These are phyloP conservation scores for Philaethria dido DNA, from an alignment of 2,888 invertebrate genomes.

Conservation along the genomic window DNA sequence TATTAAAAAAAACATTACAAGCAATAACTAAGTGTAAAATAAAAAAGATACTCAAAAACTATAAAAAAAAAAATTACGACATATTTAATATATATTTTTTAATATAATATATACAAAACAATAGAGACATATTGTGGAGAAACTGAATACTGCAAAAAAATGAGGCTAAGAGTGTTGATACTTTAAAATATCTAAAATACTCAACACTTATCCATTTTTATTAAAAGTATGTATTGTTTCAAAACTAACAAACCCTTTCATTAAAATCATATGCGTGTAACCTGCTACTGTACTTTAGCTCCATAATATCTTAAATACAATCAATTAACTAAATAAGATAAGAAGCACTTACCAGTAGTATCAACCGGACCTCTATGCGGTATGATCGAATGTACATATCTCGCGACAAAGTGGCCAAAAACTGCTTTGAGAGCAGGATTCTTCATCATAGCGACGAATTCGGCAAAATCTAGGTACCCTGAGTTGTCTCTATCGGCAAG, in stretches of 20 bases:
- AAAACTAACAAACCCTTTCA: too few relatives aligned
- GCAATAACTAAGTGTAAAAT: not conserved
- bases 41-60: not conserved
- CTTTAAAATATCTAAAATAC: too few relatives aligned
- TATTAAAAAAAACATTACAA: not conserved
- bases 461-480: constrained; percentile 87
- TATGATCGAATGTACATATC: constrained; percentile 84
- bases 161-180: too few relatives aligned
- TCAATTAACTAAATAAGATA: not conserved
- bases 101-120: too few relatives aligned
- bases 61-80: not conserved
- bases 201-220: too few relatives aligned
- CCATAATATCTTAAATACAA: too few relatives aligned
- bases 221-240: too few relatives aligned
- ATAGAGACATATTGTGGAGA: too few relatives aligned
- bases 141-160: too few relatives aligned
- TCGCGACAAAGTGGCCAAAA: constrained; percentile 86
- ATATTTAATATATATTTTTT: too few relatives aligned
- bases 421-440: constrained; percentile 85
- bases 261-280: too few relatives aligned
- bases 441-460: constrained; percentile 89
- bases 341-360: constrained; percentile 68
- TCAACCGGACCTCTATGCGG: constrained; percentile 81
- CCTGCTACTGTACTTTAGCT: too few relatives aligned
- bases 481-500: constrained; percentile 86